phyloP scores from a whole-genome alignment of 2,113 vertebrate species.

The Ptilorrhoa leucosticta region DNA sequence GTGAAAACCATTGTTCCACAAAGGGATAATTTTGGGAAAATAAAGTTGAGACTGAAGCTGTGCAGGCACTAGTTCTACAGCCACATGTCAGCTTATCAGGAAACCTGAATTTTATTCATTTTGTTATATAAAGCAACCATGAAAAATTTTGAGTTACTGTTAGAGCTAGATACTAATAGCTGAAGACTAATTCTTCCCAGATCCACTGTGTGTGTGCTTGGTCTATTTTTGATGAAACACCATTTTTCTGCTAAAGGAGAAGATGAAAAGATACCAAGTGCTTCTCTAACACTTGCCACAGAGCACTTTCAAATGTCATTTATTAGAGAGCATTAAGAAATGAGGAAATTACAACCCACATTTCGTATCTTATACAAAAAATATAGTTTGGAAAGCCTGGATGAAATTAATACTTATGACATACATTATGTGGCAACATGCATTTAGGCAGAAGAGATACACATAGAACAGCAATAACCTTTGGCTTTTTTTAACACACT shows the following conservation, averaged over 20 bases:
- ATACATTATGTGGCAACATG: neutral
- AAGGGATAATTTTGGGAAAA: neutral
- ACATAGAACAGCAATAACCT: neutral
- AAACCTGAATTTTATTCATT: neutral
- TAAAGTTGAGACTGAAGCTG: neutral
- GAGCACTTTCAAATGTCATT: neutral
- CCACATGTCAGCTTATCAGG: neutral
- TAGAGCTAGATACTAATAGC: neutral
- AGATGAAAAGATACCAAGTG: neutral
- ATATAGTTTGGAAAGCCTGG: neutral
- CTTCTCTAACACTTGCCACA: neutral
- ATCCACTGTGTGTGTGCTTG: accelerated
- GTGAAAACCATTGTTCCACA: neutral
- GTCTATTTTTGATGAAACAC: neutral
- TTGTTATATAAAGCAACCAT: neutral
- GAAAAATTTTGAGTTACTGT: neutral
- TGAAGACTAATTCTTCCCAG: neutral
- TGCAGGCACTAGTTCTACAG: neutral
- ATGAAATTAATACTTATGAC: neutral
- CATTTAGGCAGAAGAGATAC: neutral
- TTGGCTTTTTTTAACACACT: neutral
- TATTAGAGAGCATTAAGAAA: neutral
- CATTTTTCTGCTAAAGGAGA: neutral
- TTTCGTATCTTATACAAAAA: neutral
- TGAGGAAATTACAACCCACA: neutral